Percentiles rank a stretch among this genome's conserved stretches.
phyloP scores from a whole-genome alignment of 2,888 invertebrate genomes.

The Ischnus inquisitorius region DNA sequence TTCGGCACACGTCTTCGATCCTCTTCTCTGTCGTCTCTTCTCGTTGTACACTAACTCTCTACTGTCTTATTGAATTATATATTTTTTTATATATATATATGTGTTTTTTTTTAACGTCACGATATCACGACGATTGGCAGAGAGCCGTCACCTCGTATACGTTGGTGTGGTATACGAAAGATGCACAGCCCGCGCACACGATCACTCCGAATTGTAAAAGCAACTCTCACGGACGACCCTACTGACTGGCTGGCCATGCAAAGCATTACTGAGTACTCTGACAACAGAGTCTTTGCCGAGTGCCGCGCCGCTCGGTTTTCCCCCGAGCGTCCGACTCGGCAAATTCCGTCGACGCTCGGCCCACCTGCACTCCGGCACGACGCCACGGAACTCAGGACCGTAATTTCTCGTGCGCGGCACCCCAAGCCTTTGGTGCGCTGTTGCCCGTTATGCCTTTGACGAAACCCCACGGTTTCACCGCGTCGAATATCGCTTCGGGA shows the following conservation, averaged over 20 bases:
- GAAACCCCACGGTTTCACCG: not conserved
- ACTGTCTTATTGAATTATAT: conserved; percentile 24
- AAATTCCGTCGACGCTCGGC: conserved; percentile 84
- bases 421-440: conserved; percentile 17
- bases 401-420: not conserved
- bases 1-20: not conserved
- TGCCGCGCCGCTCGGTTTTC: conserved; percentile 81
- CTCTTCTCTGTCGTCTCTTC: conserved; percentile 1
- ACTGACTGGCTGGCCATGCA: conserved; percentile 82
- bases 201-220: conserved; percentile 77
- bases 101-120: conserved; percentile 65
- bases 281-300: conserved; percentile 82
- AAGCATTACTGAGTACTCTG: conserved; percentile 85
- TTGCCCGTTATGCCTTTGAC: not conserved
- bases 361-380: conserved; percentile 87
- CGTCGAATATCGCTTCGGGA: not conserved
- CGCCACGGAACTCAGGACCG: conserved; percentile 73
- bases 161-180: conserved; percentile 28
- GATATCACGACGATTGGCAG: conserved; percentile 71
- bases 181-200: conserved; percentile 74
- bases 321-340: conserved; percentile 82
- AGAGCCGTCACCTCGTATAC: conserved; percentile 40
- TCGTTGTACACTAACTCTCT: not conserved
- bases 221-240: conserved; percentile 80
- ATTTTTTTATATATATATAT: conserved; percentile 6